Evolutionary conservation across 2,797 vertebrate genomes (phyloP), one percentile per base, ranked within the genome.

Genomic region (Gymnoscopelus braueri): DNA sequence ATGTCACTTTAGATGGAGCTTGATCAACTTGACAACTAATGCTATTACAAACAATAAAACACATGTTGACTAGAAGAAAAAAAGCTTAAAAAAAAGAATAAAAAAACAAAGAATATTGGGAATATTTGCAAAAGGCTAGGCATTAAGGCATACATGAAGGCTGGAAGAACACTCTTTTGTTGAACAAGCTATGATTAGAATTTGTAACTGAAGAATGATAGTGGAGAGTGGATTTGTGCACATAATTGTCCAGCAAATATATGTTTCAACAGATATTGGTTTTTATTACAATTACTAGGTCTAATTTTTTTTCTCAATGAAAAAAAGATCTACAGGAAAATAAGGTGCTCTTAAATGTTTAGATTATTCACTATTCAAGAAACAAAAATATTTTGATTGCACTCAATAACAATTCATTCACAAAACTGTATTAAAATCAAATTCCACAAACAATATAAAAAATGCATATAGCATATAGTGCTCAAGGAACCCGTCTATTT

Each of bases 401-500:
- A 9, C 3, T 1, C 2, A 2, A 51, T 19, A 12, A 2, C 5
- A 50, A 62, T 49, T 39, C 66, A 15, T 53, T 65, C n/a, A 52
- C 0, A 7, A 66, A 61, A 67, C 10, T 61, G 2, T 32, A 39
- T 62, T 0, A 12, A 65, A 56, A 3, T 63, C 4, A 66, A 83
- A 83, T 15, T 78, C 35, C 56, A 39, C 59, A 74, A 81, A 74
- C 49, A 74, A 50, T 56, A 48, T 59, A 74, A 78, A 84, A 69
- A 4, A 78, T 60, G 32, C 14, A 75, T 84, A 69, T 84, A 76
- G 79, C 79, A 0, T 19, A 14, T 19, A 14, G 24, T 81, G 81
- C 65, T 87, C 67, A 80, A 56, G 85, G 75, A 85, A 29, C 26
- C 85, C 86, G 87, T 80, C 86, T 81, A 84, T 86, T 73, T 69